These are phyloP conservation scores for Catocala nupta DNA, from an alignment of 2,888 invertebrate genomes.

Conservation along the genomic window DNA sequence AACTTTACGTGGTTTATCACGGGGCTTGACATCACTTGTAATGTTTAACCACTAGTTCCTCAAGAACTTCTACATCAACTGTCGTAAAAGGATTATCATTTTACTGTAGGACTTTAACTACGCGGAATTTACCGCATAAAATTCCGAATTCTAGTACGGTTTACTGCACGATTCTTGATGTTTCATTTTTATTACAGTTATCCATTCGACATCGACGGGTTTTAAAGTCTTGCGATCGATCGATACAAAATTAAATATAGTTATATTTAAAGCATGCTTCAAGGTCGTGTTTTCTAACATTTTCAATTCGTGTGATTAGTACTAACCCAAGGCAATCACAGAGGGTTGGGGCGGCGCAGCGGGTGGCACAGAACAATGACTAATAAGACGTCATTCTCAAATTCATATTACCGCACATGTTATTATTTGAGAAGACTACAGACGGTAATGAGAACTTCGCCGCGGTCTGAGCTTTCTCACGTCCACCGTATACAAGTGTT, in stretches of 20 bases:
- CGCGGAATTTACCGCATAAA: slow-evolving; percentile 41
- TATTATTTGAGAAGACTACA: slow-evolving; percentile 36
- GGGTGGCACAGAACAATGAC: slow-evolving; percentile 29
- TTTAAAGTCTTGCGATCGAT: slow-evolving; percentile 13
- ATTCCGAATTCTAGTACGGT: slow-evolving; percentile 26
- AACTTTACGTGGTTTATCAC: background rate
- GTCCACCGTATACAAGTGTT: slow-evolving; percentile 40
- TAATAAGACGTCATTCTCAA: slow-evolving; percentile 45
- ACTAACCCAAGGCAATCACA: slow-evolving; percentile 32
- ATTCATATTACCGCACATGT: slow-evolving; percentile 32
- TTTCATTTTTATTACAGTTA: slow-evolving; percentile 43
- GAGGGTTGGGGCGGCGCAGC: slow-evolving; percentile 12
- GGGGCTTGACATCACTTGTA: slow-evolving; percentile 7
- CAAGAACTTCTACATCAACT: slow-evolving; percentile 34
- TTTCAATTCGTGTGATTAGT: slow-evolving; percentile 21
- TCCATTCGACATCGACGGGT: slow-evolving; percentile 14
- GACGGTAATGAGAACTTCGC: slow-evolving; percentile 43
- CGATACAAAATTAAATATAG: slow-evolving; percentile 1
- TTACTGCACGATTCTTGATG: slow-evolving; percentile 28
- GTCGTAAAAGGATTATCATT: slow-evolving; percentile 55
- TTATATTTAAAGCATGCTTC: too few species aligned
- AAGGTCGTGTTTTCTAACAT: background rate
- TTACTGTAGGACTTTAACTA: slow-evolving; percentile 41
- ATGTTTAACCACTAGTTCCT: slow-evolving; percentile 29
- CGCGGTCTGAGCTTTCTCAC: slow-evolving; percentile 33